Base-by-base conservation (phyloP, 2,113 vertebrate genomes). In the Phylloscopus trochilus region DNA sequence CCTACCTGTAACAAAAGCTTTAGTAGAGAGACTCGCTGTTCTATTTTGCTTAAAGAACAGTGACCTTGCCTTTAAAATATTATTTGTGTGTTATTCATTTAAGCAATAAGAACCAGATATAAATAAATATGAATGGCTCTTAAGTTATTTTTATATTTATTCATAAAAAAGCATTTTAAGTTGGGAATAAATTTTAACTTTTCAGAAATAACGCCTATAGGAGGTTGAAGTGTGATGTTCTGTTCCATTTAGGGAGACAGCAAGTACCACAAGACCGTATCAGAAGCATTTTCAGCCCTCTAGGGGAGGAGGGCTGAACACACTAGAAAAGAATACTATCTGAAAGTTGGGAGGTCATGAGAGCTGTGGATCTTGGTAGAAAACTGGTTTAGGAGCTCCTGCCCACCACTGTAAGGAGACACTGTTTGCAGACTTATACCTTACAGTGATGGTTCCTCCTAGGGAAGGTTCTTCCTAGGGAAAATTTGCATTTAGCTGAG, bases 381-480 rank as follows among this genome's bases (percentile, higher is more conserved):
- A 60, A 82, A 78, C 39, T 84, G 30, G 15, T 72, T 62, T 63
- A 55, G 30, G 33, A 63, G 26, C 20, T 94, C 26, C 39, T 69
- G 11, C 13, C 19, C 62, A 75, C n/a, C 8, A 7, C 11, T 67
- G 28, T n/a, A 31, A 49, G 33, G 31, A 24, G 9, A 28, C 4
- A 7, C 11, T n/a, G 12, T 43, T 31, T 69, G 33, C 10, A n/a
- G 41, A 53, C 10, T 59, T 37, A 30, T 0, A 3, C 14, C 6
- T 53, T 52, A 41, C 5, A n/a, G 16, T 49, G 39, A 16, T 43
- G 17, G 8, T 9, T 87, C 21, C 5, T 89, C 14, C 31, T 13
- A 44, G 22, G 18, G 26, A 77, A 75, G 30, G 13, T 35, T 43
- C 72, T 82, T 70, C 41, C 52, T 7, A 37, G 23, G 20, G 13